phyloP scores from a whole-genome alignment of 35 echinoderm and acorn worm genomes.

The Ptychodera flava region DNA sequence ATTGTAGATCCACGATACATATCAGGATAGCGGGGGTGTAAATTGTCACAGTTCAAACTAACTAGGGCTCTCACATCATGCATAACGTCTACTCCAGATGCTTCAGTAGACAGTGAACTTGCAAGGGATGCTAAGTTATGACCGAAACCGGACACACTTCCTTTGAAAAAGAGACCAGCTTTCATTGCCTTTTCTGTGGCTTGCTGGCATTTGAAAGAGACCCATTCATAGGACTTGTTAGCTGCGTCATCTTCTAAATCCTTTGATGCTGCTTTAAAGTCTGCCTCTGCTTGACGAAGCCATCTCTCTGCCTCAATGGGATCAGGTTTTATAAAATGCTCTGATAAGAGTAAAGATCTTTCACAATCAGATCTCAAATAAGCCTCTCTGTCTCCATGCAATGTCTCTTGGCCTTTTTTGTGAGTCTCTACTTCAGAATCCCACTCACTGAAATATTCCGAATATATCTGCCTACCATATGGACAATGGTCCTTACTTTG shows the following conservation, averaged over 20 bases:
- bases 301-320: conserved; percentile 10
- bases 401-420: too few relatives aligned
- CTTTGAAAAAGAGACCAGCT: conserved; percentile 15
- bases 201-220: conserved; percentile 14
- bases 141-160: background rate
- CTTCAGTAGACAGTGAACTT: background rate
- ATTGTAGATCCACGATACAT: background rate
- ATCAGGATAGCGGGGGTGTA: background rate
- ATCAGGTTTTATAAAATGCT: background rate
- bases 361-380: background rate
- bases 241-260: background rate
- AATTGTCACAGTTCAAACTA: background rate
- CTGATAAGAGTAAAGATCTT: background rate
- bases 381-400: background rate
- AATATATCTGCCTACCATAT: background rate
- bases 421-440: background rate
- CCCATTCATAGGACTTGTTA: conserved; percentile 7
- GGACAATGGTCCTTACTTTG: too few relatives aligned
- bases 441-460: background rate
- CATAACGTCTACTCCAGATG: background rate
- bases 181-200: conserved; percentile 27
- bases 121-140: background rate
- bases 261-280: conserved; percentile 12
- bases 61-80: background rate
- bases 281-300: conserved; percentile 24